A percentile compares a stretch with the other conserved stretches of the same genome.
Conservation (phyloP, 2,113 vertebrate genomes). For the Paradoxurus hermaphroditus region DNA sequence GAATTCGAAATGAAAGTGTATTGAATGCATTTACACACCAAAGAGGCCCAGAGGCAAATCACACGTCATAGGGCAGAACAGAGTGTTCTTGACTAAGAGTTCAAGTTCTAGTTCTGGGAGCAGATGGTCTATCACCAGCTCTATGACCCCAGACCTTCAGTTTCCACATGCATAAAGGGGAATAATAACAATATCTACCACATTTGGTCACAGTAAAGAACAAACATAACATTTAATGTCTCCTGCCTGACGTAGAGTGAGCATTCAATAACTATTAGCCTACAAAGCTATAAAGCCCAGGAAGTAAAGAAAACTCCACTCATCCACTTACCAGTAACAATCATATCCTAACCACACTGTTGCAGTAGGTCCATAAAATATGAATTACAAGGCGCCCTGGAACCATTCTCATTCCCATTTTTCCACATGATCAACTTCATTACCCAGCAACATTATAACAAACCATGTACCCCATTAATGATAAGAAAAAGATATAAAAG, state of each 20-base stretch:
- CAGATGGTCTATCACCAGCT: neutral
- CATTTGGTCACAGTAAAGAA: neutral
- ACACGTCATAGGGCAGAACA: neutral
- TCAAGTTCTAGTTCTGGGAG: neutral
- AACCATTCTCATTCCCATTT: neutral
- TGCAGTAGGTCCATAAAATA: neutral
- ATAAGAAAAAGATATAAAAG: neutral
- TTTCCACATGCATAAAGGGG: neutral
- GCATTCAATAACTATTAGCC: neutral
- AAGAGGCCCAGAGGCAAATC: neutral
- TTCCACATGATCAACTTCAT: neutral
- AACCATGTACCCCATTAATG: neutral
- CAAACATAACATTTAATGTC: neutral
- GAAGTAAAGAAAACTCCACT: neutral
- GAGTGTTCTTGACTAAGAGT: neutral
- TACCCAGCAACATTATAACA: neutral
- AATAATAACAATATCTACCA: neutral
- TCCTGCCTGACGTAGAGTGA: neutral
- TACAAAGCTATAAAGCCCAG: neutral
- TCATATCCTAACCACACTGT: neutral
- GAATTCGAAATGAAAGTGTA: neutral
- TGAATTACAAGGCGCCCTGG: neutral
- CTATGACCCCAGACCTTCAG: neutral
- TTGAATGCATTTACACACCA: neutral
- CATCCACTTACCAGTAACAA: neutral